Conservation (phyloP, 2,113 vertebrate genomes). For the Leptocoma aspasia region DNA sequence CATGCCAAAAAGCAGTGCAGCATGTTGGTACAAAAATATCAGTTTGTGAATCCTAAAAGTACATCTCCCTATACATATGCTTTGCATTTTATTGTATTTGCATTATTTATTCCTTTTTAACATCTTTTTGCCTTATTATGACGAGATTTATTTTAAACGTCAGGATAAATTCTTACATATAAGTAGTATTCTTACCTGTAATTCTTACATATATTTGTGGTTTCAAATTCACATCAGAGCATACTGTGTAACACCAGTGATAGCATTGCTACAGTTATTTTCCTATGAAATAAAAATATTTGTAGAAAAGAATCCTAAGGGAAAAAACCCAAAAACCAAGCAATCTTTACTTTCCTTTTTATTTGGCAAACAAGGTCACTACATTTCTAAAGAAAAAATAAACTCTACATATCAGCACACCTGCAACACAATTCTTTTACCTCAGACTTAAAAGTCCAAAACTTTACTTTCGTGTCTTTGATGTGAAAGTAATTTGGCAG, state of each 20-base stretch:
- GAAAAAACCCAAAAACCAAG: neutral
- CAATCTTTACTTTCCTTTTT: neutral
- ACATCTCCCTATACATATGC: neutral
- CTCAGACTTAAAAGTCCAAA: neutral
- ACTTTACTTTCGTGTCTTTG: neutral
- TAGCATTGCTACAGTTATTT: neutral
- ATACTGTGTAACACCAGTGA: neutral
- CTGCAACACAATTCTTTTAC: fast-evolving
- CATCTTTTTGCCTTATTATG: neutral
- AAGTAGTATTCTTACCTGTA: neutral
- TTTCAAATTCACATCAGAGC: neutral
- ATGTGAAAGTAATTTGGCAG: neutral
- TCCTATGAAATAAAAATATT: neutral
- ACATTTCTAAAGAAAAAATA: neutral
- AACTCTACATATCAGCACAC: neutral
- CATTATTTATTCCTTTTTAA: neutral
- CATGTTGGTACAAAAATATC: neutral
- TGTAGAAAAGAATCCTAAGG: neutral
- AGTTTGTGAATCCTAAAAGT: neutral
- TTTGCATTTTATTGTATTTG: neutral
- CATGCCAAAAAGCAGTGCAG: neutral
- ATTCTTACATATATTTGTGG: neutral
- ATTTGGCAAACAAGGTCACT: neutral
- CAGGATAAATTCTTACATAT: neutral
- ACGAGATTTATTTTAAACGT: neutral